Evolutionary conservation across 2,113 vertebrate genomes (phyloP).

Genomic region (Colossoma macropomum): DNA sequence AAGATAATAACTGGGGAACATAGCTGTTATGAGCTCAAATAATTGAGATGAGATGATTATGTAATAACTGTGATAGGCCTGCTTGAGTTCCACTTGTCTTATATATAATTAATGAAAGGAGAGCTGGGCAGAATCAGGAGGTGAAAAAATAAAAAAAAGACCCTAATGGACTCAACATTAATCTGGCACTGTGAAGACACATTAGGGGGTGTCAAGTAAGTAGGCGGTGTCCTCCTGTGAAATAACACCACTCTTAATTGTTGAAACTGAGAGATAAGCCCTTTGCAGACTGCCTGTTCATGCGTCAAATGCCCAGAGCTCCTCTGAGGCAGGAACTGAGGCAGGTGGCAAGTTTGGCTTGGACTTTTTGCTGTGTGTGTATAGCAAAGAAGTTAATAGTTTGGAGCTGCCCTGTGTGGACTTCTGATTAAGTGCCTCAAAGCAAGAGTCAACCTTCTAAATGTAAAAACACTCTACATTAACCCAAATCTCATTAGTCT

Average conservation of each 20-base stretch:
- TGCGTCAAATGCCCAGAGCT: background rate
- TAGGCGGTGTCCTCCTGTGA: constrained; percentile 21
- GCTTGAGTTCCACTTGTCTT: background rate
- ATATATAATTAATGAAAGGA: background rate
- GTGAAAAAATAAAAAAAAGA: background rate
- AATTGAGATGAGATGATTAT: too few species aligned
- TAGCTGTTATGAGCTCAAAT: too few species aligned
- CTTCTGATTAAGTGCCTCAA: background rate
- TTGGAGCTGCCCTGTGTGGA: background rate
- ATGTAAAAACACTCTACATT: background rate
- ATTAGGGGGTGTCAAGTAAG: constrained; percentile 11
- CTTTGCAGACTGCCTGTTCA: background rate
- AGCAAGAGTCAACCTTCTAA: background rate
- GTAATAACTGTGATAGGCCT: background rate
- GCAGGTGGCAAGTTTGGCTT: background rate
- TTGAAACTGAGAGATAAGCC: constrained; percentile 1
- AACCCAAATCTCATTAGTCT: background rate
- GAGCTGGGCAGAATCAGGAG: constrained; percentile 3
- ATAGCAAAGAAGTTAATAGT: background rate
- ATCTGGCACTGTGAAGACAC: constrained; percentile 7
- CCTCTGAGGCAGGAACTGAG: background rate
- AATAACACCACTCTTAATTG: constrained; percentile 16
- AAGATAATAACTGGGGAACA: too few species aligned
- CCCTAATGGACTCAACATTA: constrained; percentile 4
- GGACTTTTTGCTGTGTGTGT: background rate